Percentiles rank a stretch among this genome's conserved stretches.
Evolutionary conservation across 2,113 vertebrate genomes (phyloP).

Genomic region (Emydura subglobosa): DNA sequence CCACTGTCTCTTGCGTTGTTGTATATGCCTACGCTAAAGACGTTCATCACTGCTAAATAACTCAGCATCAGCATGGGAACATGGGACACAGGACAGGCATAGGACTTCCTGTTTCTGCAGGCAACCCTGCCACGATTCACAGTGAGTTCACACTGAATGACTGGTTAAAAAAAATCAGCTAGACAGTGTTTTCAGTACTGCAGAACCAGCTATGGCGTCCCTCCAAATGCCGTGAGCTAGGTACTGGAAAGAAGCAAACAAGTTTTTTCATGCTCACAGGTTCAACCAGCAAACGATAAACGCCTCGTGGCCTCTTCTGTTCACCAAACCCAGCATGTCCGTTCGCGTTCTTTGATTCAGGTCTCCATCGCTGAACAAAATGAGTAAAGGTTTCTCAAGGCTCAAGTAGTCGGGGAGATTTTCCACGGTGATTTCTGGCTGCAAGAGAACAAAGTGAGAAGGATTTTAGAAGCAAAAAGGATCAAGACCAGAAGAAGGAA

Average conservation of each 20-base stretch:
- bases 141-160: not conserved
- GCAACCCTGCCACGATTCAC: not conserved
- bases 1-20: slow-evolving; percentile 4
- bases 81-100: not conserved
- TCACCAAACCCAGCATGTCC: slow-evolving; percentile 78
- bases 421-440: slow-evolving; percentile 94
- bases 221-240: fast-evolving
- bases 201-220: not conserved
- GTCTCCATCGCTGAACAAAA: slow-evolving; percentile 87
- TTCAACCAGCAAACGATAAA: slow-evolving; percentile 91
- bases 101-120: not conserved
- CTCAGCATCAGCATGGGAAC: not conserved
- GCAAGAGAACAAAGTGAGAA: not conserved
- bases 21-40: not conserved
- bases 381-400: slow-evolving; percentile 85
- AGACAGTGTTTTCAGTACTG: not conserved
- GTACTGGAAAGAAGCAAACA: not conserved
- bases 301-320: slow-evolving; percentile 47
- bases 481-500: not conserved
- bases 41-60: not conserved
- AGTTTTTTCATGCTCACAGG: slow-evolving; percentile 80
- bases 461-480: not conserved
- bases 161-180: not conserved
- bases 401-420: slow-evolving; percentile 87
- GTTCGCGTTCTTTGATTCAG: slow-evolving; percentile 72